A percentile compares a stretch with the other conserved stretches of the same genome.
Evolutionary conservation across 2,797 vertebrate species (phyloP).

Genomic region (Gymnoscopelus microlampas): DNA sequence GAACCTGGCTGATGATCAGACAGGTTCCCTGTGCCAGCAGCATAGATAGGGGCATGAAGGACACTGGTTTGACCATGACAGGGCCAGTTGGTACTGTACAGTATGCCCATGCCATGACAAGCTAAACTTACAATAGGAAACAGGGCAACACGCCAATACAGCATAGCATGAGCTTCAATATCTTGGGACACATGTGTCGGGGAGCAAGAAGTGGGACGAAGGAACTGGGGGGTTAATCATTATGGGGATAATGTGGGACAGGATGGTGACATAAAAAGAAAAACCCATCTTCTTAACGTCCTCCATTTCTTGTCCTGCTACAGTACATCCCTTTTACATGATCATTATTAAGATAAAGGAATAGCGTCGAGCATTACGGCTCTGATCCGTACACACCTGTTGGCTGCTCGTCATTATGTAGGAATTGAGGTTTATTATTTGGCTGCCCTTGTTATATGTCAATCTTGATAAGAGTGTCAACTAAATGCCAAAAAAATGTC

Average conservation of each 20-base stretch:
- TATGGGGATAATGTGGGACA: slow-evolving; percentile 1
- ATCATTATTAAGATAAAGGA: too few species aligned
- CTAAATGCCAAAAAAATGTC: too few species aligned
- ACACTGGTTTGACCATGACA: slow-evolving; percentile 29
- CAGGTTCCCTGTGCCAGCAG: slow-evolving; percentile 14
- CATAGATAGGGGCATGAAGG: slow-evolving; percentile 17
- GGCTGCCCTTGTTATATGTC: too few species aligned
- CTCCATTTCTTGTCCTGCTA: too few species aligned
- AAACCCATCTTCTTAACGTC: not conserved
- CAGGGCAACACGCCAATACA: slow-evolving; percentile 12
- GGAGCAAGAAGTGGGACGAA: not conserved
- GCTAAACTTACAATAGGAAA: slow-evolving; percentile 21
- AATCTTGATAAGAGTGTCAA: too few species aligned
- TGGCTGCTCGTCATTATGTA: too few species aligned
- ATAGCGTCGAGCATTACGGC: too few species aligned
- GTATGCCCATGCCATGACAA: slow-evolving; percentile 17
- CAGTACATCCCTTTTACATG: too few species aligned
- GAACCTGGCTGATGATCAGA: slow-evolving; percentile 45
- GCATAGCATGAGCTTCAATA: slow-evolving; percentile 25
- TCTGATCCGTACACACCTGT: too few species aligned
- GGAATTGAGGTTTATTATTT: too few species aligned
- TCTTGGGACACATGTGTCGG: not conserved
- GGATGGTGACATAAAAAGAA: not conserved
- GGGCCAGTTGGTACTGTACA: not conserved
- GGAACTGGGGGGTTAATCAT: not conserved